These are phyloP conservation scores for Mus spretus DNA, from an alignment of 2,797 vertebrate species.

Conservation along the genomic window DNA sequence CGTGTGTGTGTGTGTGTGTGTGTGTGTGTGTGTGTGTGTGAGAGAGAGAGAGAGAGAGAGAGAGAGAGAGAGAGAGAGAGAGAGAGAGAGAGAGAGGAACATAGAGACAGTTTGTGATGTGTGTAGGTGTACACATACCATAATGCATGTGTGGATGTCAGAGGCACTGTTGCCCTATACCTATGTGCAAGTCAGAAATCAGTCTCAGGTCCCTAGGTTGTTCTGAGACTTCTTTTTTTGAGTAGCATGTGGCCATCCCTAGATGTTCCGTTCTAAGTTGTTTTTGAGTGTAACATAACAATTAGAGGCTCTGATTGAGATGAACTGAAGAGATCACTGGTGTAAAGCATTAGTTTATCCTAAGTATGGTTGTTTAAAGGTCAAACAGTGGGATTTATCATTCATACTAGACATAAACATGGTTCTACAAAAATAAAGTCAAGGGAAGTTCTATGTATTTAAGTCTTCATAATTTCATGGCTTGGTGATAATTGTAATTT, in stretches of 20 bases:
- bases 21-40: too few species aligned
- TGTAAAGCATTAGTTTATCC: not conserved
- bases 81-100: not conserved
- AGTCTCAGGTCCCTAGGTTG: not conserved
- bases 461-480: not conserved
- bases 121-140: too few species aligned
- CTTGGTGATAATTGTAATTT: not conserved
- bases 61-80: too few species aligned
- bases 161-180: not conserved
- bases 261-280: not conserved
- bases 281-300: not conserved
- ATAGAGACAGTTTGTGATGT: not conserved
- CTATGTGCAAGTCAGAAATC: not conserved
- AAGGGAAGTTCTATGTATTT: not conserved
- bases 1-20: too few species aligned
- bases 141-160: not conserved
- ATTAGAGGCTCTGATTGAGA: not conserved
- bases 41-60: too few species aligned
- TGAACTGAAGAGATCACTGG: not conserved
- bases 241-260: not conserved
- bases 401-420: not conserved
- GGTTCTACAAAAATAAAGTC: not conserved
- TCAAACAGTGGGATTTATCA: not conserved
- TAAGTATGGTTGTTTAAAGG: not conserved
- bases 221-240: not conserved